Conservation (phyloP, 2,113 vertebrate genomes). For the Astatoreochromis straeleni region DNA sequence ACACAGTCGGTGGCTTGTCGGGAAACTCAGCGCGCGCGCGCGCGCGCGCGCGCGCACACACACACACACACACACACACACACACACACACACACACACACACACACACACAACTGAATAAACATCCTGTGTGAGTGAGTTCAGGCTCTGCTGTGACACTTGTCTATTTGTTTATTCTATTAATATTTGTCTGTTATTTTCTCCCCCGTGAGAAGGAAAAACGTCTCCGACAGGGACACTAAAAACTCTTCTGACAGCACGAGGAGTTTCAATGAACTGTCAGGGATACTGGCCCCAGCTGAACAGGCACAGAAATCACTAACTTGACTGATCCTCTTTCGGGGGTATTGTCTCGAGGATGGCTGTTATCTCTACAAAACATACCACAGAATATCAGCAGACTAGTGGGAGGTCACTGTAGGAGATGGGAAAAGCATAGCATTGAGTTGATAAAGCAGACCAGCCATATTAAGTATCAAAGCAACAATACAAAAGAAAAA, state of each 20-base stretch:
- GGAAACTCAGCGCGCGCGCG: rapidly evolving
- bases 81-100: rapidly evolving
- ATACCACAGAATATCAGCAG: not conserved
- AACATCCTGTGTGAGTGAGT: conserved; percentile 55
- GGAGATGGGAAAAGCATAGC: not conserved
- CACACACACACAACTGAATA: conserved; percentile 22
- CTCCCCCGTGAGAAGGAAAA: not conserved
- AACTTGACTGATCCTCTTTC: not conserved
- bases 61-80: not conserved
- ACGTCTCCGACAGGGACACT: not conserved
- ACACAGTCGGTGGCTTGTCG: not conserved
- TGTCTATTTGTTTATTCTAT: conserved; percentile 28
- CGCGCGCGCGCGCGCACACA: no score
- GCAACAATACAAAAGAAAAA: not conserved
- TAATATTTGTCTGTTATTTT: conserved; percentile 39
- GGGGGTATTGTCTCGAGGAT: not conserved
- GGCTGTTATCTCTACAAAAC: not conserved
- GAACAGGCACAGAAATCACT: not conserved
- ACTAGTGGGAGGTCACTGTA: not conserved
- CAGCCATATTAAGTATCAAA: not conserved
- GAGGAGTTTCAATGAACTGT: conserved; percentile 3
- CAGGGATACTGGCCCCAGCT: not conserved
- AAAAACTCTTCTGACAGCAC: conserved; percentile 18
- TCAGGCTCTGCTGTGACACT: conserved; percentile 11
- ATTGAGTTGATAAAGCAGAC: not conserved